Percentiles rank a stretch among this genome's conserved stretches.
Conservation (phyloP, 2,113 vertebrate species). For the Ifrita kowaldi region DNA sequence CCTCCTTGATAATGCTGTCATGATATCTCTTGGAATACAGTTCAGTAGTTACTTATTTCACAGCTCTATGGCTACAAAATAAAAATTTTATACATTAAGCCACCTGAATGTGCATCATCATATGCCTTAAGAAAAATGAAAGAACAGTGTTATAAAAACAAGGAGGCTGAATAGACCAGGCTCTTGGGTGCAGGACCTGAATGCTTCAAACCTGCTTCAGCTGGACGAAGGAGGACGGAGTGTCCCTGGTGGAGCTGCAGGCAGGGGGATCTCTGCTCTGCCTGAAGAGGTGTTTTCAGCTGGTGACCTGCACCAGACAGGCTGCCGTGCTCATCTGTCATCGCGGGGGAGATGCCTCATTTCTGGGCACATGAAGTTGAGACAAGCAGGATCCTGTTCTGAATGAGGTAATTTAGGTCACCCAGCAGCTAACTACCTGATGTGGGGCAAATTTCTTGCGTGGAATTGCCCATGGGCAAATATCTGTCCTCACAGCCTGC, state of each 20-base stretch:
- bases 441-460: background rate
- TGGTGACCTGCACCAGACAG: background rate
- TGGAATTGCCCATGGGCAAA: background rate
- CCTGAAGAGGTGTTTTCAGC: background rate
- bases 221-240: fast-evolving
- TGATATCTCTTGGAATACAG: background rate
- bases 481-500: background rate
- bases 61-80: background rate
- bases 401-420: constrained; percentile 58
- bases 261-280: background rate
- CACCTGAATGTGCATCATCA: background rate
- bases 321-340: constrained; percentile 1
- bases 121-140: background rate
- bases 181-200: background rate
- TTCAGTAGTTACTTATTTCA: background rate
- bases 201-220: background rate
- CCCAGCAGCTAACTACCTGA: background rate
- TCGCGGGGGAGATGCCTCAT: background rate
- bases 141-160: background rate
- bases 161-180: background rate
- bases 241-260: background rate
- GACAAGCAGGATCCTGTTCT: constrained; percentile 52
- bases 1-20: background rate
- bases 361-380: background rate
- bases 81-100: background rate